Percentiles rank a stretch among this genome's conserved stretches.
Evolutionary conservation across 2,888 invertebrate species (phyloP).

Genomic region (Dyspetes luteomarginatus): DNA sequence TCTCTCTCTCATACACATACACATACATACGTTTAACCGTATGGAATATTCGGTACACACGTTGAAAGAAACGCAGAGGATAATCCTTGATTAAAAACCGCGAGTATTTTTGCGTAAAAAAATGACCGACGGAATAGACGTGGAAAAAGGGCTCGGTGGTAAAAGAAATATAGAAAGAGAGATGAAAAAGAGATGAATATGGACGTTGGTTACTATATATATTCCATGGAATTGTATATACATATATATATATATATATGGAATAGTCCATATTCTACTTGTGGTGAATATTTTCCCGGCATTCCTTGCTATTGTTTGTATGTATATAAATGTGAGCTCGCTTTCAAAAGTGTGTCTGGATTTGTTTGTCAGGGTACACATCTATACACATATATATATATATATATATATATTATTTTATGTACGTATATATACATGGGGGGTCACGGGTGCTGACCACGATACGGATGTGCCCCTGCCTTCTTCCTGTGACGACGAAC

Average conservation of each 20-base stretch:
- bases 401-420: constrained; percentile 34
- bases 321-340: background rate
- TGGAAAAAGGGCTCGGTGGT: background rate
- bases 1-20: no score
- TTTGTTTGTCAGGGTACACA: constrained; percentile 65
- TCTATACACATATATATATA: constrained; percentile 69
- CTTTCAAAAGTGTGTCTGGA: background rate
- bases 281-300: constrained; percentile 15
- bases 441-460: constrained; percentile 83
- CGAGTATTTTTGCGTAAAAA: constrained; percentile 60
- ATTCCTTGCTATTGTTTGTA: constrained; percentile 15
- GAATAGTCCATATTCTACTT: constrained; percentile 18
- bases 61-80: constrained; percentile 67
- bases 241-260: no score
- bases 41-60: constrained; percentile 14
- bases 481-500: constrained; percentile 80
- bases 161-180: constrained; percentile 1
- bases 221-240: no score
- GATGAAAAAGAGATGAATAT: constrained; percentile 18
- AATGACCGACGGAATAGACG: constrained; percentile 18
- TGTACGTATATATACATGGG: constrained; percentile 71
- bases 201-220: no score
- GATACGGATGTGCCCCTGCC: constrained; percentile 84
- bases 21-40: background rate
- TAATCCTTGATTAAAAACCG: constrained; percentile 80